A percentile compares a stretch with the other conserved stretches of the same genome.
These are phyloP conservation scores for Papilio protenor DNA, from an alignment of 2,888 invertebrate genomes.

Conservation along the genomic window DNA sequence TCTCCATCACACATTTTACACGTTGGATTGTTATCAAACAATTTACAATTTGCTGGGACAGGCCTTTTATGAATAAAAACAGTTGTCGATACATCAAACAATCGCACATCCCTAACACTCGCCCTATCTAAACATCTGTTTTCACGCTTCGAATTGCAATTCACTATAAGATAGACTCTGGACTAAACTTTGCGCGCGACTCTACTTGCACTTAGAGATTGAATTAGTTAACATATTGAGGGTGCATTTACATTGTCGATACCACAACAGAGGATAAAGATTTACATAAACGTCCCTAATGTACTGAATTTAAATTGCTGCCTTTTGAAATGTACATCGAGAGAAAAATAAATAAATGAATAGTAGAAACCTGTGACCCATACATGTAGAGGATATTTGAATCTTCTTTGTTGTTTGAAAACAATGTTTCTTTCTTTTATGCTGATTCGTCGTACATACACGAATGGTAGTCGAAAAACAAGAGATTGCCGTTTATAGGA, in stretches of 20 bases:
- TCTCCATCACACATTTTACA: too few species aligned
- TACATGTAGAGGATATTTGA: background rate
- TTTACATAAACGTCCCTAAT: conserved; percentile 28
- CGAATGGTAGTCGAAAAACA: background rate
- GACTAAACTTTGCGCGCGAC: conserved; percentile 9
- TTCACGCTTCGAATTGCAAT: conserved; percentile 41
- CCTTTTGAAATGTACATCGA: conserved; percentile 2
- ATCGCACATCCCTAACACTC: conserved; percentile 17
- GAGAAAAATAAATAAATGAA: background rate
- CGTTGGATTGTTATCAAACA: too few species aligned
- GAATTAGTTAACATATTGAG: conserved; percentile 42
- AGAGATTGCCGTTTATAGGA: background rate
- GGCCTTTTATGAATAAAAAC: background rate
- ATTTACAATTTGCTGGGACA: too few species aligned
- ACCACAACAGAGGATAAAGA: conserved; percentile 11
- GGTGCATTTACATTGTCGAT: conserved; percentile 41
- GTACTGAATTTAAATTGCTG: conserved; percentile 30
- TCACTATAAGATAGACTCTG: conserved; percentile 21
- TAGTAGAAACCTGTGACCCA: background rate
- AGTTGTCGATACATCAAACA: conserved; percentile 25
- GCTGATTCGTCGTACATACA: background rate
- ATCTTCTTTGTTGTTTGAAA: background rate
- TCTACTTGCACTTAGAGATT: conserved; percentile 25
- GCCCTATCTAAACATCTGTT: conserved; percentile 43
- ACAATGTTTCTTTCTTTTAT: background rate